These are phyloP conservation scores for Hypsopygia costalis DNA, from an alignment of 2,888 invertebrate species.

Conservation along the genomic window DNA sequence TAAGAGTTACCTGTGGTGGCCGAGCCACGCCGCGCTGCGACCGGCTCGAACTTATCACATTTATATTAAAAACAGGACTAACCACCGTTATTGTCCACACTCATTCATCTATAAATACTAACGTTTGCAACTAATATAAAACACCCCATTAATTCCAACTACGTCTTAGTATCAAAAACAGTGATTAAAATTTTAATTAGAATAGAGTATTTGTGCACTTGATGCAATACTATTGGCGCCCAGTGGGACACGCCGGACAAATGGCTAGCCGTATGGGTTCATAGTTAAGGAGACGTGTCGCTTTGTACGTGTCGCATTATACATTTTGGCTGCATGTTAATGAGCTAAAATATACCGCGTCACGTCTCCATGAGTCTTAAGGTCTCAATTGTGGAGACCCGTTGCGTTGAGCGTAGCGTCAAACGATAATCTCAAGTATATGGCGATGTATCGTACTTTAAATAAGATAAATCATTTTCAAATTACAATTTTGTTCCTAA, in stretches of 20 bases:
- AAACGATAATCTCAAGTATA: too few species aligned
- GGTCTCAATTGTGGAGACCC: too few species aligned
- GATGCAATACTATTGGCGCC: constrained; percentile 35
- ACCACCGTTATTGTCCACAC: constrained; percentile 74
- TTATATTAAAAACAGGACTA: constrained; percentile 43
- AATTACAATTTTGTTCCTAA: too few species aligned
- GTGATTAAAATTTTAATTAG: constrained; percentile 54
- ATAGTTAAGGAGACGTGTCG: too few species aligned
- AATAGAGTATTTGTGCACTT: constrained; percentile 72
- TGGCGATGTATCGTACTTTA: too few species aligned
- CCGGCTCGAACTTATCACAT: constrained; percentile 58
- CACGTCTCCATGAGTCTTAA: too few species aligned
- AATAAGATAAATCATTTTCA: too few species aligned
- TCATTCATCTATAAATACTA: constrained; percentile 64
- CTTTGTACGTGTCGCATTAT: too few species aligned
- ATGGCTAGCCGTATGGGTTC: too few species aligned
- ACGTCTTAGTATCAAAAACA: constrained; percentile 57
- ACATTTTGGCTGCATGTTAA: too few species aligned
- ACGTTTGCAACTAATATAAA: constrained; percentile 64
- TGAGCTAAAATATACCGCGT: too few species aligned
- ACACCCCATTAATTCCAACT: constrained; percentile 40
- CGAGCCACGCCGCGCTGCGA: constrained; percentile 29
- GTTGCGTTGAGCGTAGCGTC: too few species aligned
- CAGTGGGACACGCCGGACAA: constrained; percentile 22
- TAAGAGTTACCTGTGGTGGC: constrained; percentile 59